Base-by-base conservation (phyloP, 1,140 invertebrate species). In the Drosophila melanica region DNA sequence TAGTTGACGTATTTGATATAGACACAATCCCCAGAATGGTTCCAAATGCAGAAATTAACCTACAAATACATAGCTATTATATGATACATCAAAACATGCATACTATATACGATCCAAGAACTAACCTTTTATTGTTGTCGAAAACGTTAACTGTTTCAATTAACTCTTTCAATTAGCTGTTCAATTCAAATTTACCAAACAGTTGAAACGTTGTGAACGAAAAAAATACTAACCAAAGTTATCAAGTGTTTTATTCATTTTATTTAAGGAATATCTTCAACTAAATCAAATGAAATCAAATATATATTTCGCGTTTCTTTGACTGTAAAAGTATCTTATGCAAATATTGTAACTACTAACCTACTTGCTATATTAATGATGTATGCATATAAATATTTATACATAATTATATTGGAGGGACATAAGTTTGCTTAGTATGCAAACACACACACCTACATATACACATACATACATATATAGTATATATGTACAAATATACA, bases 271-370 rank as follows among this genome's bases (percentile, higher is more conserved):
- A 66, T 69, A 65, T 70, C 72, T 74, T 81, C 50, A 69, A 63
- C 66, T 63, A 71, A 79, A 68, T 70, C 59, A 70, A 75, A 70
- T 41, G 3, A 66, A 79, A 82, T 76, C 68, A 75, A 87, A 72
- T 76, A 59, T 75, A 66, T 77, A 76, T 76, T 87, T 79, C 75
- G 60, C 62, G 82, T 87, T 86, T 82, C 65, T 75, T 86, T 62
- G 70, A 81, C 53, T 72, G 62, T 58, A 27, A 30, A 39, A 66
- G 60, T 76, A 79, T 77, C 65, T 74, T 65, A 53, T 48, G 47
- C 60, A 65, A 78, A 74, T 53, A 45, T 42, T 45, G 41, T 60
- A 42, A 48, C 50, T 50, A 71, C 23, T 48, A 48, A 64, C 54
- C 54, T 64, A 65, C 55, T 37, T 71, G 37, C 33, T 35, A 35